Evolutionary conservation across 2,113 vertebrate species (phyloP), one percentile per base, ranked within the genome.

Genomic region (Barnardius zonarius): DNA sequence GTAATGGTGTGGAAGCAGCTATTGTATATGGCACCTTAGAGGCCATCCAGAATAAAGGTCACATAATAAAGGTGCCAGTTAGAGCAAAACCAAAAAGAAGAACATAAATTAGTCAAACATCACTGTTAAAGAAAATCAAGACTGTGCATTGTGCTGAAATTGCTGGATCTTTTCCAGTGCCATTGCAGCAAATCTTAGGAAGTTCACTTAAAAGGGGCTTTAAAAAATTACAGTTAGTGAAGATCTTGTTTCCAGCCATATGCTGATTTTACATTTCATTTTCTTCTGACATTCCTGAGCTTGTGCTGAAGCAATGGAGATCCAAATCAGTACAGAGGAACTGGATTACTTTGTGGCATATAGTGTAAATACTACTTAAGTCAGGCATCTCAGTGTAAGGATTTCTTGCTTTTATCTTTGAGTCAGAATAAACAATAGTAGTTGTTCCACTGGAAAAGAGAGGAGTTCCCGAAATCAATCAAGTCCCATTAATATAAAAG

Each of bases 381-480:
- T 66, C 27, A 83, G 51, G 18, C 54, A 80, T 70, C 75, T 91
- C 70, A 67, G 20, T 74, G 24, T 61, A 93, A 80, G 41, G 39
- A 72, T 78, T 78, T 83, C 66, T 80, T 73, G 2, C 8, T 43
- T 92, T 95, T 89, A 39, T 46, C 85, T 87, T 90, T 85, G 68
- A 86, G 28, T 94, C 35, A 67, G 55, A 93, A 83, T 86, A 90
- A 94, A 69, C 24, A 85, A 52, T 54, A 76, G 44, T 79, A 76
- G 78, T 86, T 88, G 54, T 69, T 92, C 14, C 37, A 74, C 7
- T 79, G n/a, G 73, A 43, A 69, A 67, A 76, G 52, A 90, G 59
- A 64, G 76, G 28, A 62, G 70, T 63, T 88, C 30, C 85, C 83
- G 79, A 93, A 93, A 80, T 96, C 79, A 94, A 35, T 96, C 67